phyloP scores from a whole-genome alignment of 1,140 invertebrate species.

The Euborellia annulipes region DNA sequence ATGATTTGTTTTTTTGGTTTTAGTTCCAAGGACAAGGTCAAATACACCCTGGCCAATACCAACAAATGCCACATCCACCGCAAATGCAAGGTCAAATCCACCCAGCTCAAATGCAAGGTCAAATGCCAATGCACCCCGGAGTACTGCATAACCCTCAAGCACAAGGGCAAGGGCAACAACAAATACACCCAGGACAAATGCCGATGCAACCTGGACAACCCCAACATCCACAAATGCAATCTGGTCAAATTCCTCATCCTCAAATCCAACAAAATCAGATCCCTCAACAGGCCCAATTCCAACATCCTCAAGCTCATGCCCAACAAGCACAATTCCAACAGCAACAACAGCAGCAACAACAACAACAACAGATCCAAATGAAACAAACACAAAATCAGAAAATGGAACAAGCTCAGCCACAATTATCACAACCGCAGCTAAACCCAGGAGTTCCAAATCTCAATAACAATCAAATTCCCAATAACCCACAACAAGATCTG shows the following conservation, averaged over 20 bases:
- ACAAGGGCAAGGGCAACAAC: constrained; percentile 10
- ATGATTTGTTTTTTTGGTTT: background rate
- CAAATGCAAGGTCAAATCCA: constrained; percentile 16
- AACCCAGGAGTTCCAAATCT: too few species aligned
- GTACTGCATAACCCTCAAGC: constrained; percentile 7
- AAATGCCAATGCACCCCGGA: constrained; percentile 11
- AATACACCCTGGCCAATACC: background rate
- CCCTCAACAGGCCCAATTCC: constrained; percentile 17
- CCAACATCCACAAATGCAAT: constrained; percentile 16
- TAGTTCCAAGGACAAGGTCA: constrained; percentile 3
- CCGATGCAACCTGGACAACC: constrained; percentile 11
- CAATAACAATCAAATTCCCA: too few species aligned
- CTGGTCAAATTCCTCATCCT: constrained; percentile 15
- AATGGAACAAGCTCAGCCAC: constrained; percentile 9
- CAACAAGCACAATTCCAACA: constrained; percentile 13
- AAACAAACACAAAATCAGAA: constrained; percentile 6
- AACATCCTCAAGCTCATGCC: constrained; percentile 18
- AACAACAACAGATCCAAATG: constrained; percentile 16
- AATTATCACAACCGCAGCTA: constrained; percentile 4
- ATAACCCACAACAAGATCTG: too few species aligned
- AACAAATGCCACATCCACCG: background rate
- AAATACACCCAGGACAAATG: constrained; percentile 11
- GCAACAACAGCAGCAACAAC: constrained; percentile 23
- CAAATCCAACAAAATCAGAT: constrained; percentile 13
- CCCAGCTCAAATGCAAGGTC: constrained; percentile 14